Conservation (phyloP, 2,797 vertebrate species). For the Odontamblyopus lacepedii region DNA sequence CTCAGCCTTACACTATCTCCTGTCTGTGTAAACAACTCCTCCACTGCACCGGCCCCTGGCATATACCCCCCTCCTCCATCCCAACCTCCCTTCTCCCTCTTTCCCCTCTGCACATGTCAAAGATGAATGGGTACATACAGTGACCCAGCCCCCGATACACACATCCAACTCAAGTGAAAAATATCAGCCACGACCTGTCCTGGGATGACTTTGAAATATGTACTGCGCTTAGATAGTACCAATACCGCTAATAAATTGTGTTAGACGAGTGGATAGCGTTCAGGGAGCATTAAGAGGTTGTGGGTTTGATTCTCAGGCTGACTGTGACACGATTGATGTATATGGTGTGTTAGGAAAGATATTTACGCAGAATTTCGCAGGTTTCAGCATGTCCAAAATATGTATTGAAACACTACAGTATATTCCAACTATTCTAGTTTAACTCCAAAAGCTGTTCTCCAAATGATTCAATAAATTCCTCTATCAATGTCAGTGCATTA, state of each 20-base stretch:
- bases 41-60: slow-evolving; percentile 6
- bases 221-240: not conserved
- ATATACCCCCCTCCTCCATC: not conserved
- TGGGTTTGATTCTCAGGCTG: not conserved
- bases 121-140: slow-evolving; percentile 6
- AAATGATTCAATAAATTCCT: too few species aligned
- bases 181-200: not conserved
- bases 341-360: too few species aligned
- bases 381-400: too few species aligned
- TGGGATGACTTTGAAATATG: slow-evolving; percentile 1
- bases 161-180: slow-evolving; percentile 5
- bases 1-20: slow-evolving; percentile 29
- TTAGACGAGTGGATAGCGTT: not conserved
- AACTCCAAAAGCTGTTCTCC: too few species aligned
- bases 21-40: slow-evolving; percentile 9
- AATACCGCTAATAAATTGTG: not conserved
- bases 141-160: slow-evolving; percentile 1
- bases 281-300: not conserved
- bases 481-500: too few species aligned
- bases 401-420: too few species aligned
- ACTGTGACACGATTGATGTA: too few species aligned
- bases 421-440: too few species aligned
- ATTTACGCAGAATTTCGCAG: too few species aligned
- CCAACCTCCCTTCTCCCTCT: too few species aligned
- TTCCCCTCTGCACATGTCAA: not conserved